Conservation (phyloP, 1,140 invertebrate genomes). For the Cardiocondyla obscurior region DNA sequence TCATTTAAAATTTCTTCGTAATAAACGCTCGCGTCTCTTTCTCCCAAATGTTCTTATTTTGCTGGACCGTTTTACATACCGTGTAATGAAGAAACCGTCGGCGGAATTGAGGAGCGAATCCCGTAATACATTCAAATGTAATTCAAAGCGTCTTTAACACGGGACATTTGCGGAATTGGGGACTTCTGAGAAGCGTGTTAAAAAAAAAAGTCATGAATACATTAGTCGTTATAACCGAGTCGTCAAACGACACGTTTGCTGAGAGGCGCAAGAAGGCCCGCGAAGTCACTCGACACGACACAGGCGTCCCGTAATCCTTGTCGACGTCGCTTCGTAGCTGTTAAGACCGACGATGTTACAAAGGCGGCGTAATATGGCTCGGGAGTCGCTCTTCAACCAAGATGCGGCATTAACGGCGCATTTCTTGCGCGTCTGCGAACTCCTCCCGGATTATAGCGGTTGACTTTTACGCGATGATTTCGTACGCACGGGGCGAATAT, state of each 20-base stretch:
- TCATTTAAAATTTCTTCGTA: neutral
- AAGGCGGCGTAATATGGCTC: slow-evolving; percentile 37
- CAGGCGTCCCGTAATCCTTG: neutral
- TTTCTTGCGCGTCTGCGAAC: slow-evolving; percentile 57
- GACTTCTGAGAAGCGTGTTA: neutral
- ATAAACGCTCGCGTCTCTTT: neutral
- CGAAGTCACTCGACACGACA: neutral
- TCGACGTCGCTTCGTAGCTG: slow-evolving; percentile 31
- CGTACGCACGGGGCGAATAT: neutral
- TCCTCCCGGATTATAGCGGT: slow-evolving; percentile 20
- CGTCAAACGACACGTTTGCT: slow-evolving; percentile 11
- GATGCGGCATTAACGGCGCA: slow-evolving; percentile 31
- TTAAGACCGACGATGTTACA: slow-evolving; percentile 41
- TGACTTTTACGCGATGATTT: slow-evolving; percentile 16
- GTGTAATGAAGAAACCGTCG: neutral
- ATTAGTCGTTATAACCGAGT: slow-evolving; percentile 2
- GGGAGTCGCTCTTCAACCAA: slow-evolving; percentile 17
- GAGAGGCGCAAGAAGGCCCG: neutral
- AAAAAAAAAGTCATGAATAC: slow-evolving; percentile 20
- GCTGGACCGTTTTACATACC: neutral
- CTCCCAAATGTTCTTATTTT: neutral
- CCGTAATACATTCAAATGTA: neutral
- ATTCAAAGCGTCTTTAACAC: neutral
- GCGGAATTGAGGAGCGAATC: neutral
- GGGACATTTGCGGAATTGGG: neutral